Conservation (phyloP, 2,113 vertebrate genomes). For the Lepus europaeus region DNA sequence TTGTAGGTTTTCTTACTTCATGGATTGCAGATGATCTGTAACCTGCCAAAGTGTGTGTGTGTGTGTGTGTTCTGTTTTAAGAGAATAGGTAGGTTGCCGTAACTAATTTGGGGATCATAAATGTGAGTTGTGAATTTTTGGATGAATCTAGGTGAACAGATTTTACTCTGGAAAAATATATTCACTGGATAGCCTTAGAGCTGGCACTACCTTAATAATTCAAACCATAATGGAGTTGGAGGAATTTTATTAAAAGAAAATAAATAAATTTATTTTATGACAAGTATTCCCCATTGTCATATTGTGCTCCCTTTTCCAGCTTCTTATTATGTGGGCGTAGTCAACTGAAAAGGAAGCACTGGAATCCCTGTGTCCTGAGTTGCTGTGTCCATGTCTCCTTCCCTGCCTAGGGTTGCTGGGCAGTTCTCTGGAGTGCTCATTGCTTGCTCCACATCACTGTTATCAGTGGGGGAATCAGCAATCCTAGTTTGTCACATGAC, state of each 20-base stretch:
- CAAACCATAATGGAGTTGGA: not conserved
- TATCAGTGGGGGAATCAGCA: not conserved
- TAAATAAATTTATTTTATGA: constrained; percentile 1
- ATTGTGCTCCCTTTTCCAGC: not conserved
- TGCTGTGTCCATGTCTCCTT: not conserved
- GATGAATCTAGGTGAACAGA: not conserved
- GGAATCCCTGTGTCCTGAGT: not conserved
- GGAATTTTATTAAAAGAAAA: constrained; percentile 50
- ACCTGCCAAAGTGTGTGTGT: not conserved
- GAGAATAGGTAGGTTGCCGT: not conserved
- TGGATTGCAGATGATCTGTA: not conserved
- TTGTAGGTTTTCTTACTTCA: not conserved
- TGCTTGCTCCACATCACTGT: not conserved
- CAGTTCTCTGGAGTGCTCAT: too few species aligned
- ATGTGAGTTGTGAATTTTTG: not conserved
- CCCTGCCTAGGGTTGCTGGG: not conserved
- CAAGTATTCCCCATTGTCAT: not conserved
- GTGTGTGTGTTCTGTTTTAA: not conserved
- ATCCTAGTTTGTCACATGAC: not conserved
- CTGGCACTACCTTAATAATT: not conserved
- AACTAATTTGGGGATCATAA: not conserved
- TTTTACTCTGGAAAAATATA: not conserved
- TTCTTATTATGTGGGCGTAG: not conserved
- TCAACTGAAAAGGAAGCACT: not conserved
- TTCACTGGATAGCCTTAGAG: not conserved